Conservation (phyloP, 1,140 invertebrate genomes). For the Ceratoteleas bidentatus region DNA sequence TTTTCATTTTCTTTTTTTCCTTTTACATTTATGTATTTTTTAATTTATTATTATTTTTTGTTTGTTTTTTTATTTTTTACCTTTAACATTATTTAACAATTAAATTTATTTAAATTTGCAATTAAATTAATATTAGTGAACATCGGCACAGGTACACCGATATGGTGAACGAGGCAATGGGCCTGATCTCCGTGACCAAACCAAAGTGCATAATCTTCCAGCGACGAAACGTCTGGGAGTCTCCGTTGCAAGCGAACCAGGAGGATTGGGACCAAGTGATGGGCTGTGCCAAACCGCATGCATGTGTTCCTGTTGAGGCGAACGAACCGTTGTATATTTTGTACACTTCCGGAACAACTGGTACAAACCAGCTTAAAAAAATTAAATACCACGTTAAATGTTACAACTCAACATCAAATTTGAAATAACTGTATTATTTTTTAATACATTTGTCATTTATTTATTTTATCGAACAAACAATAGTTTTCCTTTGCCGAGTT, state of each 20-base stretch:
- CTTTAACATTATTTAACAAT: too few relatives aligned
- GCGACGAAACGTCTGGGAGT: constrained; percentile 85
- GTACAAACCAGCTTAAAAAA: constrained; percentile 78
- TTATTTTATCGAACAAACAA: too few relatives aligned
- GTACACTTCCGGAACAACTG: constrained; percentile 96
- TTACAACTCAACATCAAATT: too few relatives aligned
- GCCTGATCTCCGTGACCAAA: constrained; percentile 86
- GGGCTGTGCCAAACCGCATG: constrained; percentile 84
- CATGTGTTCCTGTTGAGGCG: constrained; percentile 92
- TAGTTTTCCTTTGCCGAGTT: too few relatives aligned
- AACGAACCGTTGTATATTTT: constrained; percentile 95
- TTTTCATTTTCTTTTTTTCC: too few relatives aligned
- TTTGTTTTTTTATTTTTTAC: neutral
- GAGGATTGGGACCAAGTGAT: constrained; percentile 90
- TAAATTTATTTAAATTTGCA: constrained; percentile 2
- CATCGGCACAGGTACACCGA: constrained; percentile 87
- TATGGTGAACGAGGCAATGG: constrained; percentile 92
- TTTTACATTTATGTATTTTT: too few relatives aligned
- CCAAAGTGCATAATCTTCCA: constrained; percentile 91
- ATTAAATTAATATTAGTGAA: neutral
- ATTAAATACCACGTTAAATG: too few relatives aligned
- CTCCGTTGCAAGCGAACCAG: constrained; percentile 85
- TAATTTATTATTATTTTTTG: too few relatives aligned
- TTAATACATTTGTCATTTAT: too few relatives aligned
- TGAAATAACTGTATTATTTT: too few relatives aligned